A percentile compares a stretch with the other conserved stretches of the same genome.
These are phyloP conservation scores for Drosophila prolongata DNA, from an alignment of 2,888 invertebrate species.

Conservation along the genomic window DNA sequence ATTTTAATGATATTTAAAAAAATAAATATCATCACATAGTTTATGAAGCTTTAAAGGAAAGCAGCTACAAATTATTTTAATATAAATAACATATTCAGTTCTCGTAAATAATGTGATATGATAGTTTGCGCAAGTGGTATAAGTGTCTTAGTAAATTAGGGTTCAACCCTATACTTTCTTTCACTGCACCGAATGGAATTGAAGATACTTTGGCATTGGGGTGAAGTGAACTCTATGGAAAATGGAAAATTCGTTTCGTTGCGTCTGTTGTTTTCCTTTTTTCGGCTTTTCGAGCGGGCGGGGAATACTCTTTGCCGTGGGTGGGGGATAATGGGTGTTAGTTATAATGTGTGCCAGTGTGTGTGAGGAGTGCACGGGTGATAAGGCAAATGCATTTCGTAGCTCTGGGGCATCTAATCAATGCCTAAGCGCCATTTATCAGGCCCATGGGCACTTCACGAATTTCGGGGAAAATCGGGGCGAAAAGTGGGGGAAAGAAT, in stretches of 20 bases:
- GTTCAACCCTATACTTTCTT: slow-evolving; percentile 6
- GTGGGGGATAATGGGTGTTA: slow-evolving; percentile 33
- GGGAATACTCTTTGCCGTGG: slow-evolving; percentile 1
- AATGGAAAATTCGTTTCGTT: slow-evolving; percentile 61
- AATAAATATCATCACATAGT: no score
- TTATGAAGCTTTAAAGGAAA: no score
- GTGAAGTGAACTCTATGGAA: slow-evolving; percentile 53
- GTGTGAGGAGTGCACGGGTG: slow-evolving; percentile 33
- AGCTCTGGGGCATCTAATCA: slow-evolving; percentile 56
- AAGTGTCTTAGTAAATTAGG: no score
- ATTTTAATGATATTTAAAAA: no score
- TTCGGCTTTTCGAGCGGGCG: slow-evolving; percentile 7
- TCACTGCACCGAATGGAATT: slow-evolving; percentile 25
- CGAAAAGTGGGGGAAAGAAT: neutral
- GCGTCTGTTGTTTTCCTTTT: slow-evolving; percentile 37
- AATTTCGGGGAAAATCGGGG: neutral
- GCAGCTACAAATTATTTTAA: no score
- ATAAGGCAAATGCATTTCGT: slow-evolving; percentile 47
- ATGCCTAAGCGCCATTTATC: slow-evolving; percentile 76
- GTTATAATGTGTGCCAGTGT: slow-evolving; percentile 42
- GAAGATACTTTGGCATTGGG: slow-evolving; percentile 57
- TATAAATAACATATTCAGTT: no score
- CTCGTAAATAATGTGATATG: no score
- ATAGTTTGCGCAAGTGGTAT: no score
- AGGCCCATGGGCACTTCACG: slow-evolving; percentile 37